These are phyloP conservation scores for Microcebus tavaratra DNA, from an alignment of 2,113 vertebrate genomes.

Conservation along the genomic window DNA sequence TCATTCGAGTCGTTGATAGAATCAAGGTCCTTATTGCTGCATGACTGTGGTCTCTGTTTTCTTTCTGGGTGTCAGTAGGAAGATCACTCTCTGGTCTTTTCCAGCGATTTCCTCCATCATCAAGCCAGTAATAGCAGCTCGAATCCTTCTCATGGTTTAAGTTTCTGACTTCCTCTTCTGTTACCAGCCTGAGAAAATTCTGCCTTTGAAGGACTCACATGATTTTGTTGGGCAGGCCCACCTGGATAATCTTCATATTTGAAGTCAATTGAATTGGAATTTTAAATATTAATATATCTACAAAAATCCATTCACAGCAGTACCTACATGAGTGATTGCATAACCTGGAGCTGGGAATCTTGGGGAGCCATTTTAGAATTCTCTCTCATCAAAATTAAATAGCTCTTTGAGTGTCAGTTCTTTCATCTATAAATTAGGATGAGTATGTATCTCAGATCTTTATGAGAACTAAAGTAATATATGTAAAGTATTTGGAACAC, in stretches of 20 bases:
- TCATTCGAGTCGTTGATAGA: not conserved
- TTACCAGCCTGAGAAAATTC: not conserved
- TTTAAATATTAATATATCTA: not conserved
- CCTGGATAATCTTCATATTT: not conserved
- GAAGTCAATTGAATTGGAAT: not conserved
- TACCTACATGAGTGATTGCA: not conserved
- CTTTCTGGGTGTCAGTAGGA: not conserved
- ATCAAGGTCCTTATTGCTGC: not conserved
- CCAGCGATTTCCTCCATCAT: not conserved
- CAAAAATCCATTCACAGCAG: not conserved
- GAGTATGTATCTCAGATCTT: not conserved
- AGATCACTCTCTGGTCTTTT: not conserved
- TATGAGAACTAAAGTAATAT: not conserved
- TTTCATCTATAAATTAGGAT: not conserved
- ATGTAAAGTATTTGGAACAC: not conserved
- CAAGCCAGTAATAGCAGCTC: not conserved
- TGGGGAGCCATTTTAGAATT: not conserved
- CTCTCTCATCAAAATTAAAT: not conserved
- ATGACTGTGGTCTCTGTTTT: not conserved
- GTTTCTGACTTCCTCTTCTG: not conserved
- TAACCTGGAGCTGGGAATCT: not conserved
- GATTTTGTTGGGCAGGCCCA: not conserved
- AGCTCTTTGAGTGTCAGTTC: not conserved
- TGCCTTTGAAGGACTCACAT: not conserved
- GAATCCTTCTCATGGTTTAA: not conserved